Base-by-base conservation (phyloP, 2,888 invertebrate genomes). In the Lithophane leautieri region DNA sequence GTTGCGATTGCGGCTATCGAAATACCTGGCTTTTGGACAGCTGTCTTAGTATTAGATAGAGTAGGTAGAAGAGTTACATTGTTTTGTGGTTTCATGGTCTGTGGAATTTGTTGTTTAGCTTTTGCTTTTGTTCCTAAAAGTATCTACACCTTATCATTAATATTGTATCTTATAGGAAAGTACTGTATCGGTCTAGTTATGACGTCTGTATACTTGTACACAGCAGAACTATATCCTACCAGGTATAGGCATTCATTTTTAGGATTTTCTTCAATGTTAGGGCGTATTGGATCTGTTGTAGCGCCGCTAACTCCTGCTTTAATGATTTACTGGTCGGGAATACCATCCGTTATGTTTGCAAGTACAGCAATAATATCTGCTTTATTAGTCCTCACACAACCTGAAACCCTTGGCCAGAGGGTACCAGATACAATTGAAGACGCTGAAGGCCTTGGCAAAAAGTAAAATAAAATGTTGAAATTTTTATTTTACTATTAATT, bases 211-310 rank as follows among this genome's bases (percentile, higher is more conserved):
- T 98, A 98, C 90, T 95, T 97, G 72, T 97, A 97, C 89, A 97
- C 98, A 4, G 97, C 98, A n/a, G 98, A 98, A 91, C 93, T 98
- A 86, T 98, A 98, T 90, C 98, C 98, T 0, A 98, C 98, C 7
- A 97, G 97, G 83, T 95, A 97, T 44, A 96, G 98, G 4, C 98
- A 98, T 89, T 97, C 97, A 50, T 96, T 98, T 82, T 94, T 98
- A 73, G 97, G 97, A 0, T 96, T 97, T 74, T 98, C 98, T 84
- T 98, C 98, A 7, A 98, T 98, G 97, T 95, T 97, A 86, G 98
- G 98, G 25, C 96, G 98, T 12, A 95, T 98, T 72, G 98, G 98
- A 0, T 97, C 98, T 0, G 97, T 98, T 88, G 89, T 98, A 70
- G 97, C 98, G 1, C 98, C 98, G 0, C 97, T 98, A 87, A 97